Conservation (phyloP, 2,797 vertebrate genomes). For the Neosalanx taihuensis region DNA sequence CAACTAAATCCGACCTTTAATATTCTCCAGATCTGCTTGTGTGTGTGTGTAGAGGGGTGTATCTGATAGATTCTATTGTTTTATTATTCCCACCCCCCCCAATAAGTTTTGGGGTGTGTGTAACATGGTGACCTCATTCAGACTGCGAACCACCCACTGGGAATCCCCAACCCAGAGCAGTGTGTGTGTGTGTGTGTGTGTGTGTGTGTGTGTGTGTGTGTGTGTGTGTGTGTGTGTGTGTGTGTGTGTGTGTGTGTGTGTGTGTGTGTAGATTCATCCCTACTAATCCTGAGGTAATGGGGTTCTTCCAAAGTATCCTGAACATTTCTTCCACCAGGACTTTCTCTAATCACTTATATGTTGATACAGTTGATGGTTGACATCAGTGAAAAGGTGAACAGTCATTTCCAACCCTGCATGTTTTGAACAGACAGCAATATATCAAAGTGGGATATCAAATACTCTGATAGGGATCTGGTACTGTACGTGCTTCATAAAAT, state of each 20-base stretch:
- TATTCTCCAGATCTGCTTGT: slow-evolving; percentile 67
- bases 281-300: slow-evolving; percentile 61
- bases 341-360: too few species aligned
- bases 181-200: slow-evolving; percentile 40
- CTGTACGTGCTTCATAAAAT: not conserved
- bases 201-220: slow-evolving; percentile 11
- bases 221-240: slow-evolving; percentile 13
- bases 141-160: slow-evolving; percentile 71
- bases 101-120: slow-evolving; percentile 61
- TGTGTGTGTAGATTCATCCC: slow-evolving; percentile 14
- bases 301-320: slow-evolving; percentile 40
- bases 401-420: not conserved
- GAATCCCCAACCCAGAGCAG: slow-evolving; percentile 65
- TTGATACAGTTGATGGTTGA: too few species aligned
- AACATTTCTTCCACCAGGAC: not conserved
- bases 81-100: slow-evolving; percentile 42
- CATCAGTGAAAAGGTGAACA: not conserved
- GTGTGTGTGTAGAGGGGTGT: slow-evolving; percentile 31
- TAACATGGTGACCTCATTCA: slow-evolving; percentile 72
- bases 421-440: not conserved
- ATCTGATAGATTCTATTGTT: slow-evolving; percentile 52
- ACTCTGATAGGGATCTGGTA: not conserved
- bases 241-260: slow-evolving; percentile 32
- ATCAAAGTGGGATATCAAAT: not conserved
- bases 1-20: slow-evolving; percentile 57